A percentile compares a stretch with the other conserved stretches of the same genome.
phyloP scores from a whole-genome alignment of 2,797 vertebrate genomes.

The Sebastes paucispinis region DNA sequence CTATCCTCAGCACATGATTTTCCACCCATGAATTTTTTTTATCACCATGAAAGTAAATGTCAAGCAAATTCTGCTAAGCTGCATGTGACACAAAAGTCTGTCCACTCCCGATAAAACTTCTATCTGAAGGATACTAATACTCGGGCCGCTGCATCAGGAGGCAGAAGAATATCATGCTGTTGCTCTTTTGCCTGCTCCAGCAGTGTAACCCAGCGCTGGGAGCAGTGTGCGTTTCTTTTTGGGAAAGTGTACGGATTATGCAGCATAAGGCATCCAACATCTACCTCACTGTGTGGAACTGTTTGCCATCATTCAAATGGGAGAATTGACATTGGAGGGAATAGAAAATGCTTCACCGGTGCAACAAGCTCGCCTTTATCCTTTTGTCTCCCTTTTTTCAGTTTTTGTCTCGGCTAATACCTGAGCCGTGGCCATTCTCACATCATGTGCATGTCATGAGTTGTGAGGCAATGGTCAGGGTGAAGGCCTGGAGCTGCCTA shows the following conservation, averaged over 20 bases:
- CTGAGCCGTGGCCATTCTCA: conserved; percentile 57
- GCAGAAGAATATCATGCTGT: conserved; percentile 1
- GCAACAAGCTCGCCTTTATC: conserved; percentile 35
- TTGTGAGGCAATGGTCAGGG: conserved; percentile 54
- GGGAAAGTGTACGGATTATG: not conserved
- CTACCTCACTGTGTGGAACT: not conserved
- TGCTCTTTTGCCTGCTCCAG: conserved; percentile 27
- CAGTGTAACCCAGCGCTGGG: not conserved
- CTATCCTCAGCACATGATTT: not conserved
- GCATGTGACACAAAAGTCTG: not conserved
- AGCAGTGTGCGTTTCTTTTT: not conserved
- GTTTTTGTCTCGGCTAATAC: conserved; percentile 56
- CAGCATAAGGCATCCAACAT: not conserved
- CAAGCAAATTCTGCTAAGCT: conserved; percentile 19
- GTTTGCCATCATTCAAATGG: not conserved
- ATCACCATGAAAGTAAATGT: conserved; percentile 13
- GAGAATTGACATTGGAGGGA: not conserved
- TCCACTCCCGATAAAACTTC: conserved; percentile 4
- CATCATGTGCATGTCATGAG: conserved; percentile 81
- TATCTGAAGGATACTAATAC: not conserved
- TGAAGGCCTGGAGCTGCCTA: conserved; percentile 50
- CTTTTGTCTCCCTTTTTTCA: conserved; percentile 27
- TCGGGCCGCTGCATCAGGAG: conserved; percentile 8
- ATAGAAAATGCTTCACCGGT: conserved; percentile 14
- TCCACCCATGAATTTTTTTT: not conserved